Evolutionary conservation across 2,888 invertebrate species (phyloP), one percentile per base, ranked within the genome.

Genomic region (Perithous albicinctus): DNA sequence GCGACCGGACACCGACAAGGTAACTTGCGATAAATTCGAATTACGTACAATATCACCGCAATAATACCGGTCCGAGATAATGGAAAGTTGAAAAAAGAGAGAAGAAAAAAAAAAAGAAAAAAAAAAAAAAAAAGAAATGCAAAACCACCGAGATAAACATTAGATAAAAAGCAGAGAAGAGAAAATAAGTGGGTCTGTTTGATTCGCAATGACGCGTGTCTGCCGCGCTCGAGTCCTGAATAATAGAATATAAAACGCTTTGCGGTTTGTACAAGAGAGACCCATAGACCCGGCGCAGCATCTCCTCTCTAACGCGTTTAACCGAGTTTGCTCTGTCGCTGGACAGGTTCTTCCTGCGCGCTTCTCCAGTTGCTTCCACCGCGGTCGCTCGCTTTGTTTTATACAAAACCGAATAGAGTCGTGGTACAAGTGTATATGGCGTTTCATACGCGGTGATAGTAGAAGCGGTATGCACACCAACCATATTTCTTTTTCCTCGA

Each of bases 1-100:
- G 82, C 90, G 90, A 79, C 89, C 89, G 46, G 91, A 91, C 86
- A 88, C 90, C 79, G 93, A 93, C 85, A 90, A 93, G 90, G 94
- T 93, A 91, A 89, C 29, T n/a, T n/a, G 51, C 6, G n/a, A 41
- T 56, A 41, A 54, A 32, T 59, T 18, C 32, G 29, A 18, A 59
- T 59, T 59, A 59, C 56, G 26, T 10, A 23, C 23, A 2, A n/a
- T 26, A 1, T n/a, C 10, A 26, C 51, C 0, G 26, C 1, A 12
- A 20, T 8, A n/a, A 23, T 12, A 54, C 20, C 12, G 26, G 3
- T 59, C 7, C 32, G 8, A n/a, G 1, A 15, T 32, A 59, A 59
- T 7, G 15, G 8, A 59, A 38, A 5, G 8, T 38, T 10, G 38
- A 38, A 10, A 38, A 32, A 32, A 32, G 8, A 32, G 8, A 32